phyloP scores from a whole-genome alignment of 2,888 invertebrate species.

The Cryptus armator region DNA sequence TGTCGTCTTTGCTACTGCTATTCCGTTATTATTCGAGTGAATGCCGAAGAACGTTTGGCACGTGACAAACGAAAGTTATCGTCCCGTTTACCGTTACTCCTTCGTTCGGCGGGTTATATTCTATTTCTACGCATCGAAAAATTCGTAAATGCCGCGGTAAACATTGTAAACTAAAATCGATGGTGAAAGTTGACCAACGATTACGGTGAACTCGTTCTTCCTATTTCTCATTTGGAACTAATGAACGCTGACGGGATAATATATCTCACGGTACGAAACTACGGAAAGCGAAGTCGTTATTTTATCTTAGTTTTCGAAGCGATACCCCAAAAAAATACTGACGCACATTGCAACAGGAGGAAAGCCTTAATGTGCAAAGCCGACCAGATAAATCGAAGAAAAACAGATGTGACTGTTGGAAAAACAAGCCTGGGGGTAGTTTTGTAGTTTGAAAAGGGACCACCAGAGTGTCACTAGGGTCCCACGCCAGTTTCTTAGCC shows the following conservation, averaged over 20 bases:
- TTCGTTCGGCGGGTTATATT: not conserved
- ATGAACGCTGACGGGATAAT: constrained; percentile 15
- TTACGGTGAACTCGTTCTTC: constrained; percentile 30
- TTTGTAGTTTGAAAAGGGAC: constrained; percentile 11
- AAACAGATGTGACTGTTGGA: constrained; percentile 38
- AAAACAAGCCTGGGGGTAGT: constrained; percentile 50
- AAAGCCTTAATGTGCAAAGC: constrained; percentile 9
- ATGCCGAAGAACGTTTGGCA: constrained; percentile 21
- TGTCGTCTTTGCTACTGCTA: not conserved
- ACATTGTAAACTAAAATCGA: constrained; percentile 11
- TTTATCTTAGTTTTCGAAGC: constrained; percentile 4
- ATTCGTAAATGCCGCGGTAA: constrained; percentile 1
- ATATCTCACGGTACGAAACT: not conserved
- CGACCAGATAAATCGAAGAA: constrained; percentile 36
- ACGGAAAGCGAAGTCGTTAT: not conserved
- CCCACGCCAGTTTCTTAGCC: not conserved
- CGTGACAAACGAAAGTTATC: constrained; percentile 37
- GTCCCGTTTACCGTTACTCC: constrained; percentile 13
- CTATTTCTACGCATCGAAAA: constrained; percentile 9
- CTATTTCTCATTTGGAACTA: constrained; percentile 23
- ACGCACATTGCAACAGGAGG: not conserved
- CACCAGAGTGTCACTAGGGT: constrained; percentile 26
- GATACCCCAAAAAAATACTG: constrained; percentile 20
- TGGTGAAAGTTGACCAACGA: constrained; percentile 39
- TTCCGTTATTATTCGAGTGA: not conserved